Conservation (phyloP, 1,140 invertebrate species). For the Holotrichia oblita region DNA sequence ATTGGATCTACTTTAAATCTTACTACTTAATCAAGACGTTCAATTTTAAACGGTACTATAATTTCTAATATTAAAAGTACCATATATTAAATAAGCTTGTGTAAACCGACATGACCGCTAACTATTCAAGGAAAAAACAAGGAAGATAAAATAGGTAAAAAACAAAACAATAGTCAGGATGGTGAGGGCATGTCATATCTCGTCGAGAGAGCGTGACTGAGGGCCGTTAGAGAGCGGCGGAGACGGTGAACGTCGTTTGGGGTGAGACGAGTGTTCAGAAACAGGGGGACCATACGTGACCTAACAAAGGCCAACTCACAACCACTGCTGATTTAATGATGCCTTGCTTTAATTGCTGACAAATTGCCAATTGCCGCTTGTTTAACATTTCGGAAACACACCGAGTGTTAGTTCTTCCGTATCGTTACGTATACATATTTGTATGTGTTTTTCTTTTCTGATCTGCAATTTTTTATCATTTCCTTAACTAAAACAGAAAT, state of each 20-base stretch:
- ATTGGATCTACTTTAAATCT: too few species aligned
- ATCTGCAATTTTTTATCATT: too few species aligned
- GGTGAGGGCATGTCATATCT: slow-evolving; percentile 40
- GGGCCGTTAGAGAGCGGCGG: slow-evolving; percentile 16
- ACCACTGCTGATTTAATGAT: slow-evolving; percentile 62
- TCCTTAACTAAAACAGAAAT: too few species aligned
- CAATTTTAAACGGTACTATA: too few species aligned
- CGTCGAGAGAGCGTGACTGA: slow-evolving; percentile 39
- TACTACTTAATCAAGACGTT: too few species aligned
- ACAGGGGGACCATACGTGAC: slow-evolving; percentile 59
- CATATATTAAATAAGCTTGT: neutral
- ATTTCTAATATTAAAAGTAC: too few species aligned
- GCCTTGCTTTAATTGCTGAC: slow-evolving; percentile 63
- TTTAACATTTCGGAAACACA: neutral
- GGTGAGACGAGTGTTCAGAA: slow-evolving; percentile 27
- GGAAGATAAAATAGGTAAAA: slow-evolving; percentile 10
- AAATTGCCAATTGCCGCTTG: slow-evolving; percentile 60
- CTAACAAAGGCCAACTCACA: slow-evolving; percentile 59
- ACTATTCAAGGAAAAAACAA: slow-evolving; percentile 35
- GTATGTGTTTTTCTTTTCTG: too few species aligned
- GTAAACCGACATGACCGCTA: neutral
- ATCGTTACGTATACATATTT: too few species aligned
- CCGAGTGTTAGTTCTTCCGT: slow-evolving; percentile 22
- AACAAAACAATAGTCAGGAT: slow-evolving; percentile 38
- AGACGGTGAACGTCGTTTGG: slow-evolving; percentile 24